These are phyloP conservation scores for Rhabdomys dilectus DNA, from an alignment of 2,113 vertebrate species.

Conservation along the genomic window DNA sequence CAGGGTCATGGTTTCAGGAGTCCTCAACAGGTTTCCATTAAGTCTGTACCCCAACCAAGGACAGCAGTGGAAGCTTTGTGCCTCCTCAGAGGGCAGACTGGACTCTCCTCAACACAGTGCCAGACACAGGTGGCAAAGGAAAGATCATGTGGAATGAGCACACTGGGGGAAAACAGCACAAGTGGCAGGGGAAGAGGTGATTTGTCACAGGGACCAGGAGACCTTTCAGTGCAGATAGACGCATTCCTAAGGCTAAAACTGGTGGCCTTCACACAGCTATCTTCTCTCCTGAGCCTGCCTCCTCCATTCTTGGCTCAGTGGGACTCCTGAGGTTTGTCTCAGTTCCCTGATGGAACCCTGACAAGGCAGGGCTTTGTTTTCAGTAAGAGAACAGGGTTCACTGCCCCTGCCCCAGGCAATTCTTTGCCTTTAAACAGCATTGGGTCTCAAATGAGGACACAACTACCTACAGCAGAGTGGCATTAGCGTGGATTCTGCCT, in stretches of 20 bases:
- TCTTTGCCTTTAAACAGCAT: not conserved
- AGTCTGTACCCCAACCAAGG: not conserved
- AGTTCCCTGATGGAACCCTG: not conserved
- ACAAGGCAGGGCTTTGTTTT: not conserved
- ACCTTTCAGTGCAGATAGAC: not conserved
- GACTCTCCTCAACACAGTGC: not conserved
- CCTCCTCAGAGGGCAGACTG: not conserved
- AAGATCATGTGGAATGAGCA: accelerated
- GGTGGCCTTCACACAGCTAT: not conserved
- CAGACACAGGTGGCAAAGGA: too few species aligned
- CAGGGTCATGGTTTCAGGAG: not conserved
- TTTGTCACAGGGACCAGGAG: not conserved
- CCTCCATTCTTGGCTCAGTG: not conserved
- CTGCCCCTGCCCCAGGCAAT: not conserved
- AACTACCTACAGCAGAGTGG: not conserved
- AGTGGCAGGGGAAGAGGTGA: too few species aligned
- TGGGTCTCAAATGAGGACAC: not conserved
- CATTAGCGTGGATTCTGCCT: not conserved
- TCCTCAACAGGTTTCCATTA: not conserved
- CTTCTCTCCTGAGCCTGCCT: not conserved
- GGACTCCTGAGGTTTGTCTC: not conserved
- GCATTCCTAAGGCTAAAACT: too few species aligned
- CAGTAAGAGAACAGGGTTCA: not conserved
- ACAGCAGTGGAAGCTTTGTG: not conserved
- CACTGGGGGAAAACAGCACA: not conserved